phyloP scores from a whole-genome alignment of 92 coral and sea anemone species.

The Hydrozoanthus gracilis region DNA sequence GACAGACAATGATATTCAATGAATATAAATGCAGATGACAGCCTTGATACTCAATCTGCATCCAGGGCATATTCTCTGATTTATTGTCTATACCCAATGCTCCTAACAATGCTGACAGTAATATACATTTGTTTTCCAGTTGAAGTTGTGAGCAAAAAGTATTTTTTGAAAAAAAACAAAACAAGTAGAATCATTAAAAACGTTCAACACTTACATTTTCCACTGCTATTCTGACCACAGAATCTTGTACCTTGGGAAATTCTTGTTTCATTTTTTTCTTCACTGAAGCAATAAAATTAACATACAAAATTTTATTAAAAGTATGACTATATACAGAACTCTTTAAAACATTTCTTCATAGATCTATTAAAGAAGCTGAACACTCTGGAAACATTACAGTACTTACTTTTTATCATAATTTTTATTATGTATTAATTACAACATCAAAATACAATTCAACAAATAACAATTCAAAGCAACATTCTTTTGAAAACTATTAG shows the following conservation, averaged over 20 bases:
- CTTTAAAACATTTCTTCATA: neutral
- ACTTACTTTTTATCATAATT: neutral
- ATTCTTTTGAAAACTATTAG: too few species aligned
- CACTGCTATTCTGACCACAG: constrained; percentile 65
- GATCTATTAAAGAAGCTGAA: neutral
- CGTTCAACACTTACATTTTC: constrained; percentile 59
- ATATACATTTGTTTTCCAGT: too few species aligned
- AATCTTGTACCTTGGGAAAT: constrained; percentile 65
- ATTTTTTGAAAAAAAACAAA: neutral
- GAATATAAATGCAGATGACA: too few species aligned
- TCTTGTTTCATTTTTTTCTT: constrained; percentile 58
- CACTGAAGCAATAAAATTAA: constrained; percentile 41
- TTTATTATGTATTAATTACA: neutral
- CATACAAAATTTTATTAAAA: neutral
- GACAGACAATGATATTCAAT: too few species aligned
- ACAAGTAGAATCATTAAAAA: neutral
- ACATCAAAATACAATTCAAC: too few species aligned
- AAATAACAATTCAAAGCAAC: too few species aligned
- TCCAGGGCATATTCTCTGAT: too few species aligned
- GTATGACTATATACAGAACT: neutral
- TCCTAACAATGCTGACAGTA: too few species aligned
- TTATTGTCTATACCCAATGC: too few species aligned
- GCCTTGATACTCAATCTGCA: too few species aligned
- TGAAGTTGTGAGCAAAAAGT: too few species aligned
- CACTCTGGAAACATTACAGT: too few species aligned